Percentiles rank a stretch among this genome's conserved stretches.
phyloP scores from a whole-genome alignment of 2,113 vertebrate species.

The Oryzias melastigma region DNA sequence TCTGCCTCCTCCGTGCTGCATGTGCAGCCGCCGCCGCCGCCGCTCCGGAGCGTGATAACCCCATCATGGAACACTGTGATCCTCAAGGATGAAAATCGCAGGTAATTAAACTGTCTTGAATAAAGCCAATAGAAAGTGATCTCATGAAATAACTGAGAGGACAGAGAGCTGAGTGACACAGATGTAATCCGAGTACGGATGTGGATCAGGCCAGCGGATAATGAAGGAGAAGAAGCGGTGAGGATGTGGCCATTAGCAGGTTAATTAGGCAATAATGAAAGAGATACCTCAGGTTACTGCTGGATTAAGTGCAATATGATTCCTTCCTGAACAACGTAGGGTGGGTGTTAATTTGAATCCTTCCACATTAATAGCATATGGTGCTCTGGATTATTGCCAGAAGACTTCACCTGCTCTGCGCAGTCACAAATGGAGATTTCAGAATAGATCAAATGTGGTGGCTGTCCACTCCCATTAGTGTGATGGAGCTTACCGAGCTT shows the following conservation, averaged over 20 bases:
- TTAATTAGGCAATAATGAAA: conserved; percentile 87
- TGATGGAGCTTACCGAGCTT: conserved; percentile 71
- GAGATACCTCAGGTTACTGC: conserved; percentile 77
- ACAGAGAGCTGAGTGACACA: conserved; percentile 54
- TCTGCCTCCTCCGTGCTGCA: not conserved
- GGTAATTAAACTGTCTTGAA: conserved; percentile 51
- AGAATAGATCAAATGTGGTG: conserved; percentile 66
- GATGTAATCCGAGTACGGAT: conserved; percentile 54
- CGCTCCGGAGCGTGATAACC: conserved; percentile 22
- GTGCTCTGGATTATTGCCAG: conserved; percentile 81
- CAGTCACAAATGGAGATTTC: conserved; percentile 70
- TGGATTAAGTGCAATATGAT: conserved; percentile 78
- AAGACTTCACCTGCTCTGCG: conserved; percentile 72
- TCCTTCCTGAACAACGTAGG: conserved; percentile 71
- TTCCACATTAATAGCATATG: conserved; percentile 75
- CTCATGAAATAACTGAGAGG: conserved; percentile 49
- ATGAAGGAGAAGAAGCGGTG: conserved; percentile 69
- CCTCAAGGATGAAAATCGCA: conserved; percentile 44
- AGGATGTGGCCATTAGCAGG: conserved; percentile 83
- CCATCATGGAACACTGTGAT: conserved; percentile 18
- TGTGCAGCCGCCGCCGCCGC: conserved; percentile 9
- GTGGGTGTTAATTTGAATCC: conserved; percentile 83
- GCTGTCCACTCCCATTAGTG: conserved; percentile 63
- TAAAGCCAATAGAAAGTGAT: conserved; percentile 55
- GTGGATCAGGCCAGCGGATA: conserved; percentile 57